Evolutionary conservation across 2,113 vertebrate species (phyloP), one percentile per base, ranked within the genome.

Genomic region (Cyprinodon variegatus): DNA sequence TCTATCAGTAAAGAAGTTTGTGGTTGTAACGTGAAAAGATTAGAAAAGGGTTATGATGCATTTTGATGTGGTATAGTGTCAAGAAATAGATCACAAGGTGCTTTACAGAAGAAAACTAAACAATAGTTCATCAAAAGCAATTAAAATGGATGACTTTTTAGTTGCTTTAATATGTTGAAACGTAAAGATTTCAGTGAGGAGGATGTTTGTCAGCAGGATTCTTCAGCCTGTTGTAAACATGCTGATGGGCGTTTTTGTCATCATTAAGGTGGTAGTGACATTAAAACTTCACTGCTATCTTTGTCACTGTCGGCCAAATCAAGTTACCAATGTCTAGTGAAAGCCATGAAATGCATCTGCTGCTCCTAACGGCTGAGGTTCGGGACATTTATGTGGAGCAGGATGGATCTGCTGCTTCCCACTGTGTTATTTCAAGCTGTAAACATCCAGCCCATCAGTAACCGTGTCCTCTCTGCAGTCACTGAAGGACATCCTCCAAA

Each of bases 221-320:
- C 43, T 61, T 11, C 2, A 37, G 59, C 14, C 64, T 20, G 20
- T 10, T 13, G 63, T 64, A 17, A 76, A 69, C 61, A 48, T 3
- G 13, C 17, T 36, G n/a, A 17, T 39, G 40, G 40, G 10, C 68
- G 61, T 50, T 20, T 67, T 17, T 57, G 57, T 43, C 57, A n/a
- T 75, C 37, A 12, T 59, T 46, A 17, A 70, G 70, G 76, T 82
- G 59, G 36, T 4, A 0, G 2, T 73, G 74, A 83, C 77, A 45
- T 63, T 66, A 17, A 43, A 2, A 29, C 29, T 4, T 66, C 64
- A 11, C 22, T 53, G 43, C 65, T 68, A 10, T 22, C 29, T 70
- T 40, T 2, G 45, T 76, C 74, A 0, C 45, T 9, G 67, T 1
- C 13, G 61, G 15, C 12, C 22, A 17, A 75, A 79, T 72, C 62